Conservation (phyloP, 2,797 vertebrate species). For the Enoplosus armatus region DNA sequence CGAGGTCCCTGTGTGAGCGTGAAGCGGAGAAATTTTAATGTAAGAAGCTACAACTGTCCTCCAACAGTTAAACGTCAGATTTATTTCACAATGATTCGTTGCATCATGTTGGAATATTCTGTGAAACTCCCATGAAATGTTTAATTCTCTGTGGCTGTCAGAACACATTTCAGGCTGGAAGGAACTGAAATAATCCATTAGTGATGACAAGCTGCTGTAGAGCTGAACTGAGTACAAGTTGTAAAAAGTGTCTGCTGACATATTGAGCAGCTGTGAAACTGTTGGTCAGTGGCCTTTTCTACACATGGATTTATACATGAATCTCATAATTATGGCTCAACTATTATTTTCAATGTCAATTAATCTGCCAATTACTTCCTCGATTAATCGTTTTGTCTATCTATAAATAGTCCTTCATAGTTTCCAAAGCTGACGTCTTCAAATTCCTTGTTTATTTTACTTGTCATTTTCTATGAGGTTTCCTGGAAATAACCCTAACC, state of each 20-base stretch:
- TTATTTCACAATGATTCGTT: neutral
- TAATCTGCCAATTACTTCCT: neutral
- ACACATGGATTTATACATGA: neutral
- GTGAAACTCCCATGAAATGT: neutral
- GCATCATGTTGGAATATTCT: neutral
- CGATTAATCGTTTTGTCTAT: neutral
- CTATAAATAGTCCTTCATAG: neutral
- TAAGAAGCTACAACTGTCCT: slow-evolving; percentile 35
- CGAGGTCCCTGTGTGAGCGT: slow-evolving; percentile 2
- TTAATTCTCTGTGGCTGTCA: neutral
- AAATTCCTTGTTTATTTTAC: neutral
- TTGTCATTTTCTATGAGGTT: no score
- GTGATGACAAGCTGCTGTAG: neutral
- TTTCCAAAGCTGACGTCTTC: neutral
- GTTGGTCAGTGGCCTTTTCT: neutral
- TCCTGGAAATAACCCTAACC: no score
- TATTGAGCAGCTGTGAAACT: slow-evolving; percentile 1
- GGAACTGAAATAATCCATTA: slow-evolving; percentile 1
- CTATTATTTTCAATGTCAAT: neutral
- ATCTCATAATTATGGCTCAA: neutral
- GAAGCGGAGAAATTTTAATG: slow-evolving; percentile 28
- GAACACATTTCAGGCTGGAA: neutral
- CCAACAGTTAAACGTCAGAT: neutral
- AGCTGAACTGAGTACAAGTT: neutral
- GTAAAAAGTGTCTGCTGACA: no score